A percentile compares a stretch with the other conserved stretches of the same genome.
Evolutionary conservation across 23 tunicate genomes (phyloP).

Genomic region (Styela clava): DNA sequence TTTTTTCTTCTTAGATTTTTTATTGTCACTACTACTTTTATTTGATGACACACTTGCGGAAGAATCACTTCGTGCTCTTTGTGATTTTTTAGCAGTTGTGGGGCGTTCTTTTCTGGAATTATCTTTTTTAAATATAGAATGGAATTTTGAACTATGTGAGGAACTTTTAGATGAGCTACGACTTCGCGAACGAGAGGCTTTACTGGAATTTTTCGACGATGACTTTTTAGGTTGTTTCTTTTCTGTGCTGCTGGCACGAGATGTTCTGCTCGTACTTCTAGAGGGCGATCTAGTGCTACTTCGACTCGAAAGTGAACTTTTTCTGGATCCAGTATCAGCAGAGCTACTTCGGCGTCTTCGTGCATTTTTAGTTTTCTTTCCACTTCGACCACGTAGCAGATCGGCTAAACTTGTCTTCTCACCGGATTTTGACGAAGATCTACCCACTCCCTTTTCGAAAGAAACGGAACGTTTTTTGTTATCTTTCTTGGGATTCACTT

Average conservation of each 20-base stretch:
- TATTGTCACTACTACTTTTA: background rate
- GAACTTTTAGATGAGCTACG: background rate
- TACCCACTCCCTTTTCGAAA: constrained; percentile 9
- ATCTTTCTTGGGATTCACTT: constrained; percentile 14
- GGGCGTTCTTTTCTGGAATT: background rate
- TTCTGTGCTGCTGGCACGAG: constrained; percentile 8
- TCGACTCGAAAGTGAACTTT: constrained; percentile 20
- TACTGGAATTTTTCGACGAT: background rate
- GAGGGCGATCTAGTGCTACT: background rate
- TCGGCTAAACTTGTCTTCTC: background rate
- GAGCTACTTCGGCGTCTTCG: background rate
- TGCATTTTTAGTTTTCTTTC: background rate
- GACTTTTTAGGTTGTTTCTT: background rate
- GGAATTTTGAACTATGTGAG: background rate
- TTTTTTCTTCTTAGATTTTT: background rate
- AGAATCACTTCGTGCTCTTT: constrained; percentile 12
- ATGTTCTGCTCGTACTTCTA: constrained; percentile 12
- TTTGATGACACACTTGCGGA: constrained; percentile 7
- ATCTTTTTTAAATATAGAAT: background rate
- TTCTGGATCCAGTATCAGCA: constrained; percentile 2
- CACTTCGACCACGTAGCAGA: background rate
- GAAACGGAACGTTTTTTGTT: constrained; percentile 30
- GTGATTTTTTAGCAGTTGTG: background rate
- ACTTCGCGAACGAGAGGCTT: constrained; percentile 19
- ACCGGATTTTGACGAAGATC: background rate